These are phyloP conservation scores for Poecilia velifera DNA, from an alignment of 2,797 vertebrate species.

Conservation along the genomic window DNA sequence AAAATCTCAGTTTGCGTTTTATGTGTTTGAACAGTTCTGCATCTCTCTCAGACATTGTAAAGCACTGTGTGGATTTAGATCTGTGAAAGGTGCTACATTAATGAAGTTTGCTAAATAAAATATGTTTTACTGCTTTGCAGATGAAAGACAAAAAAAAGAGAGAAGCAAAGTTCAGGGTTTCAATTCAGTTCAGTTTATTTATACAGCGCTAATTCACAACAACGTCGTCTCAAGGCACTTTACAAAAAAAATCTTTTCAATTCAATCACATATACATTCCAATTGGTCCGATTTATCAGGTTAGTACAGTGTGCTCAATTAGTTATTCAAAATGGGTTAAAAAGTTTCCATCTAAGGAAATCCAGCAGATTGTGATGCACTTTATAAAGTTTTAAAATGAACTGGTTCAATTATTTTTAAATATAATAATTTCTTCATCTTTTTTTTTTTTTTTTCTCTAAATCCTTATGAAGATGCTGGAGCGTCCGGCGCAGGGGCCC, in stretches of 20 bases:
- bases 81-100: neutral
- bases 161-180: neutral
- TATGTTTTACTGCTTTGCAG: neutral
- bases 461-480: constrained; percentile 69
- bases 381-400: neutral
- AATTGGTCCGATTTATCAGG: too few relatives aligned
- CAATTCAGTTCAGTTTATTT: too few relatives aligned
- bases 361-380: neutral
- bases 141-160: neutral
- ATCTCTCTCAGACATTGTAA: neutral
- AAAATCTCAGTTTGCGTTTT: neutral
- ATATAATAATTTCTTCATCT: neutral
- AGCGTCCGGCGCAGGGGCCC: constrained; percentile 80
- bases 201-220: too few relatives aligned
- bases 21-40: neutral
- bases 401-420: neutral
- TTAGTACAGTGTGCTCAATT: too few relatives aligned
- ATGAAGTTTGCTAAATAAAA: neutral
- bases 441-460: neutral
- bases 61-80: neutral
- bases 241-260: too few relatives aligned
- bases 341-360: too few relatives aligned
- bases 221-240: too few relatives aligned
- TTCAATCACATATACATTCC: too few relatives aligned
- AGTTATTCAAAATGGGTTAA: too few relatives aligned